A percentile compares a stretch with the other conserved stretches of the same genome.
Conservation (phyloP, 2,888 invertebrate genomes). For the Caenorhabditis sp. region DNA sequence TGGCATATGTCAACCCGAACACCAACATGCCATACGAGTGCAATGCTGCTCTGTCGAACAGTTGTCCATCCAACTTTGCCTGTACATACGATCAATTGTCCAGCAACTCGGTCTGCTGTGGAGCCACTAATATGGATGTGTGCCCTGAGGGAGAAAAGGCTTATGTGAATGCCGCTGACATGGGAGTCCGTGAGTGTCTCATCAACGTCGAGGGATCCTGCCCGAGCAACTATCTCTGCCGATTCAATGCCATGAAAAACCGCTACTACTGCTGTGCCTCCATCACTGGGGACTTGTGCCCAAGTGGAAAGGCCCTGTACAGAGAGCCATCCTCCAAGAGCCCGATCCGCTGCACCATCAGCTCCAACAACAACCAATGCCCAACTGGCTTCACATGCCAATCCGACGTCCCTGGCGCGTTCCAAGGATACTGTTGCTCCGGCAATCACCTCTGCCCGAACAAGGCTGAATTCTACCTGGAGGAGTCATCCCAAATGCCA, state of each 20-base stretch:
- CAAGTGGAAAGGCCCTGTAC: constrained; percentile 81
- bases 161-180: constrained; percentile 82
- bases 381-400: constrained; percentile 80
- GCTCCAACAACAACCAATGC: constrained; percentile 73
- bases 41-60: constrained; percentile 80
- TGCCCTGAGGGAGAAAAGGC: constrained; percentile 83
- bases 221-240: constrained; percentile 81
- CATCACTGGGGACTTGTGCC: constrained; percentile 81
- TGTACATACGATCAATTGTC: constrained; percentile 81
- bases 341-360: constrained; percentile 79
- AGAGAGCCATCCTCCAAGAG: constrained; percentile 71
- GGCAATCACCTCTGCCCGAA: constrained; percentile 80
- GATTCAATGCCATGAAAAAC: constrained; percentile 80
- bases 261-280: constrained; percentile 82
- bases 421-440: constrained; percentile 82
- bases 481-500: constrained; percentile 81
- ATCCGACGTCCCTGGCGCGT: constrained; percentile 81
- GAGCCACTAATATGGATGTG: constrained; percentile 82
- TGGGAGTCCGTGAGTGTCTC: constrained; percentile 81
- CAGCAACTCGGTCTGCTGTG: constrained; percentile 81
- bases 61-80: constrained; percentile 81
- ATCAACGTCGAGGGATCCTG: constrained; percentile 82
- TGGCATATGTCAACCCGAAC: constrained; percentile 82
- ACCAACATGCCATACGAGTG: constrained; percentile 81
- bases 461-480: constrained; percentile 81